Base-by-base conservation (phyloP, 2,888 invertebrate species). In the Coelopa pilipes region DNA sequence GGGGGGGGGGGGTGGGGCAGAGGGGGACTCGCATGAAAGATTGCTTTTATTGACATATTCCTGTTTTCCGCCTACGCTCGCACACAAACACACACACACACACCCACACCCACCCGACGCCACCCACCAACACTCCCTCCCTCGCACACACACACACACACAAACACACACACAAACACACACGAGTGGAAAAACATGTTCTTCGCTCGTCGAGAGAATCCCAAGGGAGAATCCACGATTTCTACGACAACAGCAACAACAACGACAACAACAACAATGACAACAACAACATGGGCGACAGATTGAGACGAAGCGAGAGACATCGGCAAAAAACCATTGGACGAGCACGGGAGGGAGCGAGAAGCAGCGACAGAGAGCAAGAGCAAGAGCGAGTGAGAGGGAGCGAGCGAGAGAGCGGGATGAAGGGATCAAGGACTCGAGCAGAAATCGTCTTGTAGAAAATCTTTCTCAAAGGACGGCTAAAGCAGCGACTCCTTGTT, bases 351-450 rank as follows among this genome's bases (percentile, higher is more conserved):
- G n/a, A n/a, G n/a, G n/a, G n/a, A n/a, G n/a, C n/a, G n/a, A n/a
- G n/a, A n/a, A n/a, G 34, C 34, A 34, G 4, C 34, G 7, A 34
- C 34, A 34, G 7, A 2, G 7, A 34, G 34, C 4, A 7, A 2
- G 2, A 2, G 34, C 34, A 34, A 34, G 34, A 34, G 2, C 2
- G 34, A 34, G 7, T 7, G 7, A 34, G 34, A 34, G 34, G 34
- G 34, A 34, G 7, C 2, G 2, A 7, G 34, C 2, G 34, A 34
- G 34, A 34, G 34, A 34, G 34, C 2, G 60, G 46, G 46, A 13
- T 57, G 57, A 69, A 53, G 19, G 69, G 69, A 69, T 69, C 59
- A 69, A 69, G 59, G 47, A 59, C 59, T 34, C 34, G 34, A 34
- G 34, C 34, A 34, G 34, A 34, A 34, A 34, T 34, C 34, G 34